A percentile compares a stretch with the other conserved stretches of the same genome.
Evolutionary conservation across 2,888 invertebrate species (phyloP).

Genomic region (Coleophora deauratella): DNA sequence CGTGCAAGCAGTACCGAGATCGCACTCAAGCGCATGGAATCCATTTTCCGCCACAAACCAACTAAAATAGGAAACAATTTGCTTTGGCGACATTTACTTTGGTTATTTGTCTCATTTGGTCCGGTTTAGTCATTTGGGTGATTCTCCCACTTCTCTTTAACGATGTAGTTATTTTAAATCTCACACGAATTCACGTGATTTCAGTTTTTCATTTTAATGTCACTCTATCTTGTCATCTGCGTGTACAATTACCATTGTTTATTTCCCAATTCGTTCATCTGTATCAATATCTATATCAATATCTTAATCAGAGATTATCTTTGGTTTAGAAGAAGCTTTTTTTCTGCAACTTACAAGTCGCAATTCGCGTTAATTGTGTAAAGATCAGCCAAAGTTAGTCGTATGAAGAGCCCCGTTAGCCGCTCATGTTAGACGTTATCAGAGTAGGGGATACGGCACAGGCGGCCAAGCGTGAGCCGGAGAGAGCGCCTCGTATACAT

Average conservation of each 20-base stretch:
- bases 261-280: too few species aligned
- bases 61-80: constrained; percentile 17
- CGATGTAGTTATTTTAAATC: too few species aligned
- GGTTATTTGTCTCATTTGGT: constrained; percentile 10
- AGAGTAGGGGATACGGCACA: constrained; percentile 39
- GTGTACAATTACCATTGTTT: not conserved
- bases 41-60: constrained; percentile 26
- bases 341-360: too few species aligned
- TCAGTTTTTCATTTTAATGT: too few species aligned
- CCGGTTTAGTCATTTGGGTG: not conserved
- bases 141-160: too few species aligned
- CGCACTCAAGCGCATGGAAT: constrained; percentile 27
- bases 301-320: too few species aligned
- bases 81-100: constrained; percentile 10
- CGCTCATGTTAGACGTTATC: constrained; percentile 7
- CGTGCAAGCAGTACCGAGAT: constrained; percentile 14
- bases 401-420: constrained; percentile 7
- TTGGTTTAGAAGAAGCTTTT: too few species aligned
- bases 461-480: constrained; percentile 55
- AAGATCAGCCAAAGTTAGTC: constrained; percentile 1
- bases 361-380: not conserved
- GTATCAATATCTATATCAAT: too few species aligned
- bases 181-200: too few species aligned
- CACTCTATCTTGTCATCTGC: too few species aligned
- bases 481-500: constrained; percentile 65